A percentile compares a stretch with the other conserved stretches of the same genome.
Evolutionary conservation across 2,113 vertebrate species (phyloP).

Genomic region (Nymphicus hollandicus): DNA sequence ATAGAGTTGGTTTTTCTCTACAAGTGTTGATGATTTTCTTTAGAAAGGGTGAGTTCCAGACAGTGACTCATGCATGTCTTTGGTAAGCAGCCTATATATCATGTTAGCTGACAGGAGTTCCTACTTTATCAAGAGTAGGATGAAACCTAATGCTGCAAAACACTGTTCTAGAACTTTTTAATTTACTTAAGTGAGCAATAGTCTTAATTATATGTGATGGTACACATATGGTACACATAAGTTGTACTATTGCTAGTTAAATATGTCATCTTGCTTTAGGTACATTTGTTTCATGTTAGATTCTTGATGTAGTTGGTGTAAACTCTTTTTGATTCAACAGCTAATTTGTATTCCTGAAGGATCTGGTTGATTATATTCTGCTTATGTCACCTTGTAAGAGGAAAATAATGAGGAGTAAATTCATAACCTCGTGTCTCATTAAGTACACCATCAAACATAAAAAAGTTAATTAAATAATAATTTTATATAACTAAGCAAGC

Average conservation of each 20-base stretch:
- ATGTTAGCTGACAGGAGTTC: background rate
- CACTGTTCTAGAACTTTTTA: background rate
- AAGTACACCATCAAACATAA: background rate
- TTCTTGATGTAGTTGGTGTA: background rate
- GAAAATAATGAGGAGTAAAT: background rate
- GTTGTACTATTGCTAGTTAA: background rate
- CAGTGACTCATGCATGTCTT: background rate
- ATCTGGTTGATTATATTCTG: background rate
- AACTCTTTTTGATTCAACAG: background rate
- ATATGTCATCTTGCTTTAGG: background rate
- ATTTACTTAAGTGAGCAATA: background rate
- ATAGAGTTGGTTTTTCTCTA: background rate
- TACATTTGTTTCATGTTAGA: background rate
- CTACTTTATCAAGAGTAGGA: background rate
- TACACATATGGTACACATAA: background rate
- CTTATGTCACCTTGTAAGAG: background rate
- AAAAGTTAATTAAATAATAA: background rate
- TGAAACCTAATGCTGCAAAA: background rate
- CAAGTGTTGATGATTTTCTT: background rate
- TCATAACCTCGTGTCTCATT: background rate
- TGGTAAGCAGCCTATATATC: background rate
- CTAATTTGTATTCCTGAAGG: background rate
- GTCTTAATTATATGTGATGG: background rate
- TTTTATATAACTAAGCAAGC: background rate
- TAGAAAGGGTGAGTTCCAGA: background rate